Base-by-base conservation (phyloP, 2,113 vertebrate genomes). In the Prunella fulvescens region DNA sequence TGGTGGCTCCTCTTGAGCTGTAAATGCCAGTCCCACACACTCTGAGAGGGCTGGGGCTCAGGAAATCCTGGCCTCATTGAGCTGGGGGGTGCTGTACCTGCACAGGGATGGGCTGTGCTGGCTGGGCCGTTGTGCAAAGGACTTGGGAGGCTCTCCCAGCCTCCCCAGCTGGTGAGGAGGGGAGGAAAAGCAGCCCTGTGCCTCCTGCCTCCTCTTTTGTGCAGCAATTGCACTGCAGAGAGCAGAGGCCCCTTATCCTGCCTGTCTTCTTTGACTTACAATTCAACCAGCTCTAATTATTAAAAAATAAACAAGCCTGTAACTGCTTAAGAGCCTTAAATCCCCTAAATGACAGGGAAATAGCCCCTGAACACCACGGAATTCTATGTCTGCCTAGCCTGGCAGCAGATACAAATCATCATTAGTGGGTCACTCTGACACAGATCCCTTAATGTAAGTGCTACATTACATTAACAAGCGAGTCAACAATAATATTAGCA, bases 401-500 rank as follows among this genome's bases (percentile, higher is more conserved):
- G 82, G 86, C 86, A 95, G 87, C 80, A 95, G 90, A 94, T 74
- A 97, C 84, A 95, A 96, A 93, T 95, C 88, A 93, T 94, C 88
- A 81, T 96, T 95, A 93, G 82, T 42, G 77, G 93, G 93, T 96
- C 92, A 93, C 80, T 93, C 53, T 78, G 90, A 92, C 92, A 96
- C 88, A 86, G 93, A 94, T 92, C 80, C 92, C 76, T 94, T 95
- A 90, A 94, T 96, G 88, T 83, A 95, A 94, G 94, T 96, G 94
- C 92, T 96, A 91, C 4, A 39, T 97, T 96, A 94, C 94, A 91
- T 96, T 96, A 91, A 96, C 94, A 94, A 95, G 88, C 67, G 72
- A 96, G 94, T 95, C 94, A 96, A 96, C 92, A 97, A 93, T 95
- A 96, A 92, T 95, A 90, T 96, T 96, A 96, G 92, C 92, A 96